phyloP scores from a whole-genome alignment of 1,140 invertebrate species.

The Drosophila burlai region DNA sequence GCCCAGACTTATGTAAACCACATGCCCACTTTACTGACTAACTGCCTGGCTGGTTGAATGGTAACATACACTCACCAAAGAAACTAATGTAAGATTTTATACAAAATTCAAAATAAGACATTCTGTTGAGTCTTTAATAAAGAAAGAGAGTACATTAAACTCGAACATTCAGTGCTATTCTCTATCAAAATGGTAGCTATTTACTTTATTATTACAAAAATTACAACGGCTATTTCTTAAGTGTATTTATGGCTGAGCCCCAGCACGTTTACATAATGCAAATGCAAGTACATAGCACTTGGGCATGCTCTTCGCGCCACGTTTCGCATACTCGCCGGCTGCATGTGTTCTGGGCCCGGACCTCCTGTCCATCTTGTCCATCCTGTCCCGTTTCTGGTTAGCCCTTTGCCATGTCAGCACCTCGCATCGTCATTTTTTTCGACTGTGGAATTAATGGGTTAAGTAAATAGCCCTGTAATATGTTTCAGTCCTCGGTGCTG shows the following conservation, averaged over 20 bases:
- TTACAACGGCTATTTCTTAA: neutral
- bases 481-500: slow-evolving; percentile 29
- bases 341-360: slow-evolving; percentile 34
- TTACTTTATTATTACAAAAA: neutral
- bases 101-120: neutral
- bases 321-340: slow-evolving; percentile 59
- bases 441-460: slow-evolving; percentile 74
- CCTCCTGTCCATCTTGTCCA: slow-evolving; percentile 26
- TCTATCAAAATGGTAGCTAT: neutral
- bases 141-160: no score
- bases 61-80: neutral
- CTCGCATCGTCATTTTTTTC: slow-evolving; percentile 44
- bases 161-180: neutral
- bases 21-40: slow-evolving; percentile 58
- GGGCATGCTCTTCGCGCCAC: slow-evolving; percentile 61
- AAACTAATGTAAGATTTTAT: neutral
- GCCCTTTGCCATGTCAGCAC: slow-evolving; percentile 60
- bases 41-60: slow-evolving; percentile 8
- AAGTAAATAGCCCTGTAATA: slow-evolving; percentile 80
- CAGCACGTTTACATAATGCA: slow-evolving; percentile 71
- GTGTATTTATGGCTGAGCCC: slow-evolving; percentile 2
- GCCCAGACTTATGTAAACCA: slow-evolving; percentile 54
- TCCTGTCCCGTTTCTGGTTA: slow-evolving; percentile 19
- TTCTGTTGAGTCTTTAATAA: neutral
- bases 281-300: slow-evolving; percentile 59